Evolutionary conservation across 2,888 invertebrate species (phyloP).

Genomic region (Octodonta nipae): DNA sequence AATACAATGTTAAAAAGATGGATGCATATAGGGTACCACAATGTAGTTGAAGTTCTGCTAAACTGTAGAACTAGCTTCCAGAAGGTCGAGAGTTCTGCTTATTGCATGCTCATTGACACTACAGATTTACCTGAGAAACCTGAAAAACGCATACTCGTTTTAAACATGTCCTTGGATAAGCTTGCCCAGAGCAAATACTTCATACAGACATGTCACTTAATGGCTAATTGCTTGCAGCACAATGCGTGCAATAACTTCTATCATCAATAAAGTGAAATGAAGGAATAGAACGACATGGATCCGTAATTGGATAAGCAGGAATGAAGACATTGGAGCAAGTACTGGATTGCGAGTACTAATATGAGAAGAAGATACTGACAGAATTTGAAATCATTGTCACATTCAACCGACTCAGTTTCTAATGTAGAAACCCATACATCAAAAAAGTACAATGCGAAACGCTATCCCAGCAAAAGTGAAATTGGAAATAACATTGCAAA

Average conservation of each 20-base stretch:
- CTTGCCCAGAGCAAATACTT: background rate
- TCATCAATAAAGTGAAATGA: conserved; percentile 1
- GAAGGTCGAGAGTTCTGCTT: too few relatives aligned
- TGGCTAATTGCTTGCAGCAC: background rate
- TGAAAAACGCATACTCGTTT: conserved; percentile 3
- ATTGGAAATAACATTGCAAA: conserved; percentile 3
- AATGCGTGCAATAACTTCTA: background rate
- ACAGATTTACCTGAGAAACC: too few relatives aligned
- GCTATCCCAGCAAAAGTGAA: background rate
- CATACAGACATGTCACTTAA: background rate
- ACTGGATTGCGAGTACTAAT: conserved; percentile 5
- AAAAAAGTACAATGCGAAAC: conserved; percentile 4
- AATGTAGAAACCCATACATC: conserved; percentile 4
- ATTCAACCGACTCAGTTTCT: conserved; percentile 4
- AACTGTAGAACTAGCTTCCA: too few relatives aligned
- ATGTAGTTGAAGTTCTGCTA: too few relatives aligned
- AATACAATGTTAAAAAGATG: too few relatives aligned
- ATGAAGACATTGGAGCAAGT: conserved; percentile 6
- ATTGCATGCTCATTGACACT: too few relatives aligned
- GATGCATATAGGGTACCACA: too few relatives aligned
- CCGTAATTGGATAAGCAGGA: conserved; percentile 4
- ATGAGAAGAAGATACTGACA: conserved; percentile 5
- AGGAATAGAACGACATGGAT: conserved; percentile 4
- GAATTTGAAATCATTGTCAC: conserved; percentile 5
- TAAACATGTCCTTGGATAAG: background rate